These are phyloP conservation scores for Ceyx cyanopectus DNA, from an alignment of 2,113 vertebrate species.

Conservation along the genomic window DNA sequence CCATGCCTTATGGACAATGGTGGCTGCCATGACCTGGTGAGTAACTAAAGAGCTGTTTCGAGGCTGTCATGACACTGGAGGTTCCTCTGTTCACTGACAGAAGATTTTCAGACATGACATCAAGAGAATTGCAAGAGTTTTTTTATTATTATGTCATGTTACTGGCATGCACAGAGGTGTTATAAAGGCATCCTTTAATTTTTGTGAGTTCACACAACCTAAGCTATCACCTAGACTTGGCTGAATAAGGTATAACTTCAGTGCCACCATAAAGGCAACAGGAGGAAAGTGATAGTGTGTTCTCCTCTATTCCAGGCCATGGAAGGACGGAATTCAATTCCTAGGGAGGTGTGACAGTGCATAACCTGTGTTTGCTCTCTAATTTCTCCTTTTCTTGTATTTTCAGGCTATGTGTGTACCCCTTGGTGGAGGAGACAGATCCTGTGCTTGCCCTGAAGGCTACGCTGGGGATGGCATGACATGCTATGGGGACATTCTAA, in stretches of 20 bases:
- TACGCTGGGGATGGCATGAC: constrained; percentile 84
- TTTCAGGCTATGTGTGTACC: constrained; percentile 85
- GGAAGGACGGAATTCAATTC: background rate
- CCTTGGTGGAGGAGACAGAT: constrained; percentile 70
- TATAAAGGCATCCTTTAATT: background rate
- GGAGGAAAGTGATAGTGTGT: background rate
- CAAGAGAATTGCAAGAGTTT: background rate
- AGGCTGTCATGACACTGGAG: background rate
- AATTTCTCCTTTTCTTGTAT: background rate
- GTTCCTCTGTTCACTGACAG: background rate
- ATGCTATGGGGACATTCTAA: constrained; percentile 86
- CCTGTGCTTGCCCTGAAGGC: constrained; percentile 82
- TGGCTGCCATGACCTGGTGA: constrained; percentile 90
- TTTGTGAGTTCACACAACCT: background rate
- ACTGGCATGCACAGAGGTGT: background rate
- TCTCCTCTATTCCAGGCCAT: background rate
- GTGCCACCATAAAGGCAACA: background rate
- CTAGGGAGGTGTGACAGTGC: background rate
- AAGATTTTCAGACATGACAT: background rate
- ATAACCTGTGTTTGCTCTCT: background rate
- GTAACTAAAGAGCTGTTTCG: background rate
- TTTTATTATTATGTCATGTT: background rate
- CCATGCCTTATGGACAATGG: constrained; percentile 86
- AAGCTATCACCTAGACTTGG: background rate
- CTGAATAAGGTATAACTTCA: background rate